A percentile compares a stretch with the other conserved stretches of the same genome.
Evolutionary conservation across 2,113 vertebrate genomes (phyloP).

Genomic region (Psittacus erithacus): DNA sequence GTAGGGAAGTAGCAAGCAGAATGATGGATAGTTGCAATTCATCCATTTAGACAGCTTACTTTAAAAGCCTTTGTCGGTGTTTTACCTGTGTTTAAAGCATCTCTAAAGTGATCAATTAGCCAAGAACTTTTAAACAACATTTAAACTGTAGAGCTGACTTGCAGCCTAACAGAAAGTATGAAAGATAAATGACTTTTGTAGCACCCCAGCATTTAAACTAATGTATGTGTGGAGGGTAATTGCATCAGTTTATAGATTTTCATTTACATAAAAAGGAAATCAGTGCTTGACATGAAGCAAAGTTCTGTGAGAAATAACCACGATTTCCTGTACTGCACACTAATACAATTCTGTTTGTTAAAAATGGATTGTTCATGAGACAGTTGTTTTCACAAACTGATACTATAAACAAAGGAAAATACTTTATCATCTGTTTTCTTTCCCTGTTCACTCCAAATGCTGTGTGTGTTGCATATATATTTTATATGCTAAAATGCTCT

Average conservation of each 20-base stretch:
- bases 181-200: slow-evolving; percentile 51
- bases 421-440: background rate
- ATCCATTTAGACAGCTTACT: slow-evolving; percentile 64
- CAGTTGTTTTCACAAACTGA: background rate
- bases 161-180: background rate
- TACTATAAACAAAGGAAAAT: background rate
- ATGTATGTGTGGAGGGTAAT: slow-evolving; percentile 1
- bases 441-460: background rate
- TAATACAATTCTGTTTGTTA: background rate
- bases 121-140: slow-evolving; percentile 63
- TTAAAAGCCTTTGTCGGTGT: slow-evolving; percentile 38
- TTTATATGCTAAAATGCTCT: background rate
- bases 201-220: background rate
- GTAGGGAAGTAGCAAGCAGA: slow-evolving; percentile 20
- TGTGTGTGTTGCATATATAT: background rate
- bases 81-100: slow-evolving; percentile 70
- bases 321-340: background rate
- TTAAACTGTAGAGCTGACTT: slow-evolving; percentile 22
- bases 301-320: background rate
- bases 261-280: slow-evolving; percentile 42
- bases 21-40: slow-evolving; percentile 69
- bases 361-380: background rate
- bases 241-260: background rate
- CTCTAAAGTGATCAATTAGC: slow-evolving; percentile 64
- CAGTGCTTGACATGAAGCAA: background rate